Conservation (phyloP, 2,888 invertebrate species). For the Oconnorella tubifera region DNA sequence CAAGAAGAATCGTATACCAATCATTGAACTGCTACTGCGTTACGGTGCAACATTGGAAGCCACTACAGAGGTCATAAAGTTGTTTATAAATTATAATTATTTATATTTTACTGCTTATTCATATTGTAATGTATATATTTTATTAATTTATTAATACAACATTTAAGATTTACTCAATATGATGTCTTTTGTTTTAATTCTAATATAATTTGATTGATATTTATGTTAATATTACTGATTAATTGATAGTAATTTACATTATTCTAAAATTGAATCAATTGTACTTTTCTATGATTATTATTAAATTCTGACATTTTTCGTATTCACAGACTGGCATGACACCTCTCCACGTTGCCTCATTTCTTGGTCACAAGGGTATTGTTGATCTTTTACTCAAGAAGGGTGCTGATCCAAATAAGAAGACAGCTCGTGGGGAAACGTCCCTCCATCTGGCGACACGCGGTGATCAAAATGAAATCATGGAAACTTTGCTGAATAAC, state of each 20-base stretch:
- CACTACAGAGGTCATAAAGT: slow-evolving; percentile 65
- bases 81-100: too few relatives aligned
- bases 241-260: too few relatives aligned
- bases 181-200: too few relatives aligned
- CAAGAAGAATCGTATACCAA: slow-evolving; percentile 97
- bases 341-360: slow-evolving; percentile 24
- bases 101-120: too few relatives aligned
- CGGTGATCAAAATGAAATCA: slow-evolving; percentile 22
- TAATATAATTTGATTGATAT: too few relatives aligned
- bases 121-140: too few relatives aligned
- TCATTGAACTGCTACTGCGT: slow-evolving; percentile 92
- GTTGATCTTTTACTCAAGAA: slow-evolving; percentile 34
- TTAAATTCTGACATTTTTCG: too few relatives aligned
- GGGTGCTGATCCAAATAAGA: slow-evolving; percentile 18
- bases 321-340: slow-evolving; percentile 21
- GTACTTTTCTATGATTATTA: too few relatives aligned
- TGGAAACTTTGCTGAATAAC: slow-evolving; percentile 15
- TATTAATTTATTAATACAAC: too few relatives aligned
- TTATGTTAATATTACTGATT: too few relatives aligned
- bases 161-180: too few relatives aligned
- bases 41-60: slow-evolving; percentile 89
- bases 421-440: slow-evolving; percentile 23
- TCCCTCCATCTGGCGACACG: slow-evolving; percentile 71
- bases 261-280: too few relatives aligned
- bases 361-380: slow-evolving; percentile 24